Conservation (phyloP, 2,797 vertebrate species). For the Darevskia nairensis region DNA sequence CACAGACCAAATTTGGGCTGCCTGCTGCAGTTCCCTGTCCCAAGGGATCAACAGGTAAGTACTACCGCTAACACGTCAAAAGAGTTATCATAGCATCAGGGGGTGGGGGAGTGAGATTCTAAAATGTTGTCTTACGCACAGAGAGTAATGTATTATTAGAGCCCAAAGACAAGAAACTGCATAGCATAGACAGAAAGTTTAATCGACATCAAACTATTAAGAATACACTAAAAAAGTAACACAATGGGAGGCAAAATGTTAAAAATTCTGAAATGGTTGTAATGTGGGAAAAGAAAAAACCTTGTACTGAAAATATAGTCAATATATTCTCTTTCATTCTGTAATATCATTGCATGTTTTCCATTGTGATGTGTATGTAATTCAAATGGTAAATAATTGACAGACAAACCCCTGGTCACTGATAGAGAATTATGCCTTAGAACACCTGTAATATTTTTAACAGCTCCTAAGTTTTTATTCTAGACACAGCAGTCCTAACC, state of each 20-base stretch:
- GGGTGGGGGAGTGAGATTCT: accelerated
- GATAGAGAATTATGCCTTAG: accelerated
- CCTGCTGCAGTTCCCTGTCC: conserved; percentile 94
- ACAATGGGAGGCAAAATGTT: conserved; percentile 16
- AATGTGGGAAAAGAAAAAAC: conserved; percentile 5
- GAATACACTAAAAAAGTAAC: conserved; percentile 14
- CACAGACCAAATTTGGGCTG: conserved; percentile 94
- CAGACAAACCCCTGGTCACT: neutral
- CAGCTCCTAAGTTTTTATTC: neutral
- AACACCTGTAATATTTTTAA: neutral
- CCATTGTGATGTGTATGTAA: accelerated
- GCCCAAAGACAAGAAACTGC: conserved; percentile 7
- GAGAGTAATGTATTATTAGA: conserved; percentile 9
- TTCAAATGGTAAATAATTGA: conserved; percentile 21
- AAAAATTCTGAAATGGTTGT: neutral
- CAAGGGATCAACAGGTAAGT: conserved; percentile 94
- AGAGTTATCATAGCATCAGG: neutral
- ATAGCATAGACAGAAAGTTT: neutral
- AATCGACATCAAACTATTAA: neutral
- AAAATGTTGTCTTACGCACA: neutral
- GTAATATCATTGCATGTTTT: neutral
- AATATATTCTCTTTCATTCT: conserved; percentile 28
- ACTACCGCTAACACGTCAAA: conserved; percentile 35
- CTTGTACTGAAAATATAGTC: conserved; percentile 5
- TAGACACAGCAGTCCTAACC: too few relatives aligned